These are phyloP conservation scores for Clostera curtula DNA, from an alignment of 2,888 invertebrate genomes.

Conservation along the genomic window DNA sequence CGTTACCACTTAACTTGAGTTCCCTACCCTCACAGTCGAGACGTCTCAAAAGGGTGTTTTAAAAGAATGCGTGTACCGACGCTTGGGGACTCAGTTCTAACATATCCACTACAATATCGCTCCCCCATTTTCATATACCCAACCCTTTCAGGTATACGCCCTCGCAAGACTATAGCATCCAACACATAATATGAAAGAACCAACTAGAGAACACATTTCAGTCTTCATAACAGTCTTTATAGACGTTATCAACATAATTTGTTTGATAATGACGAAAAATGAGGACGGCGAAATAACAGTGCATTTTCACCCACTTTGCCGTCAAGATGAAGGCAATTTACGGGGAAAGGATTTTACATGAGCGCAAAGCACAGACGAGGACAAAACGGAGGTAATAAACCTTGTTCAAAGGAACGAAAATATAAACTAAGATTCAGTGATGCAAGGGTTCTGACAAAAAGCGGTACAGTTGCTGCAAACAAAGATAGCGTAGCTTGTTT, in stretches of 20 bases:
- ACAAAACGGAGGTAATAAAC: constrained; percentile 57
- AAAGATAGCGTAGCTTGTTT: too few species aligned
- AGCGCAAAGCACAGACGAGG: constrained; percentile 34
- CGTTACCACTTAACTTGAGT: constrained; percentile 28
- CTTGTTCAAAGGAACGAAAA: constrained; percentile 43
- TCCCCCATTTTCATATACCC: constrained; percentile 35
- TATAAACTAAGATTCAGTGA: constrained; percentile 36
- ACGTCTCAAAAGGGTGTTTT: constrained; percentile 63
- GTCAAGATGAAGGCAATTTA: constrained; percentile 46
- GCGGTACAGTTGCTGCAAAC: constrained; percentile 9
- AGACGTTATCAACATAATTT: constrained; percentile 22
- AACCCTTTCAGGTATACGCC: constrained; percentile 26
- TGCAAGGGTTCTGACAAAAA: constrained; percentile 18
- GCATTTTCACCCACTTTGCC: constrained; percentile 39
- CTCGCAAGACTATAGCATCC: constrained; percentile 18
- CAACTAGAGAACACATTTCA: constrained; percentile 6
- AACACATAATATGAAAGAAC: constrained; percentile 9
- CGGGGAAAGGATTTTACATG: constrained; percentile 46
- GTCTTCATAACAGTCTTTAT: constrained; percentile 16
- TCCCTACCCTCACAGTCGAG: constrained; percentile 39
- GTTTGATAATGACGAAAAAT: constrained; percentile 27
- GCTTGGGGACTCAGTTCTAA: constrained; percentile 38
- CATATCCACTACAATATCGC: constrained; percentile 44
- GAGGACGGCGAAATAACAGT: constrained; percentile 30
- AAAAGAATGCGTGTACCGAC: constrained; percentile 49